Evolutionary conservation across 2,113 vertebrate genomes (phyloP), one percentile per base, ranked within the genome.

Genomic region (Cryptotis parvus): DNA sequence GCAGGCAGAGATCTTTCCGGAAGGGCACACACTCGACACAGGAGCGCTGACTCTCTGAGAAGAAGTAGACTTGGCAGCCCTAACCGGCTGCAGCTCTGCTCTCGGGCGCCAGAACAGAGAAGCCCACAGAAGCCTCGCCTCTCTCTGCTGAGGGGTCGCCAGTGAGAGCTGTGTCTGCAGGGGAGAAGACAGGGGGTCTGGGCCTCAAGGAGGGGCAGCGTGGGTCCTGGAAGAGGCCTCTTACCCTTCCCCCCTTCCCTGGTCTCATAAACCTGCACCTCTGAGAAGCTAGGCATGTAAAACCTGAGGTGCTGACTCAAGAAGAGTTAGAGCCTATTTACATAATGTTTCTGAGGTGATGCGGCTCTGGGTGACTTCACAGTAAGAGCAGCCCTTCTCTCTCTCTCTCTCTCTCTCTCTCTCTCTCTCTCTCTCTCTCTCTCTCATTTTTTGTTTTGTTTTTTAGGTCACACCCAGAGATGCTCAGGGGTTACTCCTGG

Each of bases 231-330:
- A 65, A 58, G 75, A 78, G 65, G 73, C 18, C 27, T 72, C 27
- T 73, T 4, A 65, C 9, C 70, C 55, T 58, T 31, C 18, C 3
- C 58, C 9, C 70, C 55, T 58, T 31, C 18, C 3, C 58, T 6
- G 31, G 2, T 35, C 63, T 76, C 69, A 31, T 65, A 76, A 81
- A 77, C 37, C n/a, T 39, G 26, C 37, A 79, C 18, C 49, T 78
- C 6, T 14, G 61, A 37, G 91, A 88, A 35, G 29, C 69, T 63
- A 33, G 70, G 73, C 31, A 14, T 1, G 29, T 49, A 87, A 58
- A 70, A 68, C 31, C 52, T 81, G 84, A 77, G 84, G 14, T 65
- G 81, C 76, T 74, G 84, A 85, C 72, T 94, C 72, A 77, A 0
- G 55, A 45, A 88, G 70, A 33, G 26, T 65, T 24, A 87, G 66